Conservation (phyloP, 2,888 invertebrate species). For the Agrilus biguttatus region DNA sequence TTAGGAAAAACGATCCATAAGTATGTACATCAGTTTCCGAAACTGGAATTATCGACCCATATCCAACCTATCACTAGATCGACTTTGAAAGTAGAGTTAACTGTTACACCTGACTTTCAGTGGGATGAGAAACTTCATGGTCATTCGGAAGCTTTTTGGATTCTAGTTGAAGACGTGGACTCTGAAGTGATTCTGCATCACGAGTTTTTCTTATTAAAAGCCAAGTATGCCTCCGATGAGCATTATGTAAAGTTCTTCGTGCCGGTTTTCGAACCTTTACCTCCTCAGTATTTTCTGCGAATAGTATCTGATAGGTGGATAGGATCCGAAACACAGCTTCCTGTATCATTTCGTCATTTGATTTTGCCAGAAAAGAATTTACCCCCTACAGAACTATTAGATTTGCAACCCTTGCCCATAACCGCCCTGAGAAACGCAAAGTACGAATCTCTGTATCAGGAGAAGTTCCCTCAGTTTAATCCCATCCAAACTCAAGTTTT, state of each 20-base stretch:
- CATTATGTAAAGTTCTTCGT: conserved; percentile 96
- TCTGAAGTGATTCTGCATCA: conserved; percentile 87
- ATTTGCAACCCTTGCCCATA: conserved; percentile 90
- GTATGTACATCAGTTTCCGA: conserved; percentile 93
- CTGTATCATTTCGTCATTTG: conserved; percentile 93
- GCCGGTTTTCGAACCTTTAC: conserved; percentile 95
- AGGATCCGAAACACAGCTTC: conserved; percentile 88
- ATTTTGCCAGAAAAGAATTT: conserved; percentile 96
- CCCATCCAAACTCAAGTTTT: conserved; percentile 99
- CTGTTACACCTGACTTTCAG: conserved; percentile 96
- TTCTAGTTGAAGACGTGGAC: conserved; percentile 76
- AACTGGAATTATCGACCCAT: conserved; percentile 88
- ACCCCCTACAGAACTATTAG: conserved; percentile 92
- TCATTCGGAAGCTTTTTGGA: conserved; percentile 77
- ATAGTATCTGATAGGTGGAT: conserved; percentile 87
- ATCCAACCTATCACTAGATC: conserved; percentile 94
- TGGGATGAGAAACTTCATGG: conserved; percentile 94
- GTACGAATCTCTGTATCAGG: conserved; percentile 74
- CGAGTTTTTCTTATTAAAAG: conserved; percentile 82
- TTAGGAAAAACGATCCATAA: conserved; percentile 91
- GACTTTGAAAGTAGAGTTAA: conserved; percentile 87
- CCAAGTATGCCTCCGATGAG: conserved; percentile 87
- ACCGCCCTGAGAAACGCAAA: conserved; percentile 79
- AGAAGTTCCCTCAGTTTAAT: conserved; percentile 87
- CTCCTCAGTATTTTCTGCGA: conserved; percentile 93